A percentile compares a stretch with the other conserved stretches of the same genome.
Evolutionary conservation across 2,888 invertebrate species (phyloP).

Genomic region (Chamaedrilus cognettii): DNA sequence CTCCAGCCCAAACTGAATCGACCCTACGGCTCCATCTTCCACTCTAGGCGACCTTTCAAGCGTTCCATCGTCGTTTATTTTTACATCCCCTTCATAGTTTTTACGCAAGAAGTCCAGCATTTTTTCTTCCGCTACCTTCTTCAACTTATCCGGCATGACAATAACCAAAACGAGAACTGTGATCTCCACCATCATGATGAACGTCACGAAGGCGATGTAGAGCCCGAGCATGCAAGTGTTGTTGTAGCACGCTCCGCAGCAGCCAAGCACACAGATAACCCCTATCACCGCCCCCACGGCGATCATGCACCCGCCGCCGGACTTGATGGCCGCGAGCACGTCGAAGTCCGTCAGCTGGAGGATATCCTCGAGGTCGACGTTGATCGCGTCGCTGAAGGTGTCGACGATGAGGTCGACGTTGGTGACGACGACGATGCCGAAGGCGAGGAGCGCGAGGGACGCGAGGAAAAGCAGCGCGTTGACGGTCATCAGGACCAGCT

Average conservation of each 20-base stretch:
- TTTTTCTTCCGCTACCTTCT: not conserved
- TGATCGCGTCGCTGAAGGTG: not conserved
- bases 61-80: too few species aligned
- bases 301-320: not conserved
- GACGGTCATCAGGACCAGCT: too few species aligned
- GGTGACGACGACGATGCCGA: not conserved
- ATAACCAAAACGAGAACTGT: not conserved
- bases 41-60: too few species aligned
- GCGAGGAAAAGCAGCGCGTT: not conserved
- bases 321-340: not conserved
- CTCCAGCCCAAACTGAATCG: not conserved
- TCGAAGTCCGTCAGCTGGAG: not conserved
- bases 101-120: not conserved
- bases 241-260: constrained; percentile 17
- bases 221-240: not conserved
- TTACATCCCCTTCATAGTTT: not conserved
- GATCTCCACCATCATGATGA: constrained; percentile 5
- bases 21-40: too few species aligned
- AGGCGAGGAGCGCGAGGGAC: not conserved
- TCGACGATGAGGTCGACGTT: not conserved
- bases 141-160: not conserved
- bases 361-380: not conserved
- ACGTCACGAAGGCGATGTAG: not conserved
- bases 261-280: constrained; percentile 2
- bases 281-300: not conserved